Percentiles rank a stretch among this genome's conserved stretches.
phyloP scores from a whole-genome alignment of 2,113 vertebrate genomes.

The Sceloporus undulatus region DNA sequence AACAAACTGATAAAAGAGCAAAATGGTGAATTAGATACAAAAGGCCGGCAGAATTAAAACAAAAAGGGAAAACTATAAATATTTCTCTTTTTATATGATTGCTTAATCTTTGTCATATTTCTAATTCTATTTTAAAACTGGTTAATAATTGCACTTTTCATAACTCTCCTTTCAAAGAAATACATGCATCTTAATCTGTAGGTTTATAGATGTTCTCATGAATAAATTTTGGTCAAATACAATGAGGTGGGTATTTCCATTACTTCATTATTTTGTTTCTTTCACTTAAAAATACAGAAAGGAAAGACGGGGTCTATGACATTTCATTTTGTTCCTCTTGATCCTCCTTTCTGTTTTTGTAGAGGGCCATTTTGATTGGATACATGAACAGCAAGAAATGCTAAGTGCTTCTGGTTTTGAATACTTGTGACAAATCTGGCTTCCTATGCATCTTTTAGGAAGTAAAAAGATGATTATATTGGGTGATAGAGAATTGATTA shows the following conservation, averaged over 20 bases:
- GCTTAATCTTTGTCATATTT: conserved; percentile 29
- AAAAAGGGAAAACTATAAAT: background rate
- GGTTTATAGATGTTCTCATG: background rate
- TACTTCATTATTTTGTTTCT: background rate
- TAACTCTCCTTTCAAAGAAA: background rate
- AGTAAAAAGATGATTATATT: conserved; percentile 39
- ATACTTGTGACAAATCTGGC: conserved; percentile 7
- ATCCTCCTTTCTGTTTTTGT: conserved; percentile 2
- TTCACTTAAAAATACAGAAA: background rate
- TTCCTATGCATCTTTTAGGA: conserved; percentile 43
- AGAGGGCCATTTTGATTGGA: background rate
- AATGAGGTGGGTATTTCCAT: background rate
- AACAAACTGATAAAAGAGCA: conserved; percentile 37
- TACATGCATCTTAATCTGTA: rapidly evolving
- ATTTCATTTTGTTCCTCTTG: background rate
- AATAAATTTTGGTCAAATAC: background rate
- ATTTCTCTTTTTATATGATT: background rate
- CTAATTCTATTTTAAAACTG: background rate
- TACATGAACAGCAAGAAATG: conserved; percentile 31
- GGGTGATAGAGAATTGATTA: conserved; percentile 53
- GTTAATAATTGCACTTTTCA: background rate
- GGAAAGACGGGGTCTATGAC: background rate
- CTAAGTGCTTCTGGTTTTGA: conserved; percentile 27
- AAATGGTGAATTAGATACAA: background rate
- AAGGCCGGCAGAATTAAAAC: background rate